phyloP scores from a whole-genome alignment of 2,797 vertebrate species.

The Chaenodraco wilsoni region DNA sequence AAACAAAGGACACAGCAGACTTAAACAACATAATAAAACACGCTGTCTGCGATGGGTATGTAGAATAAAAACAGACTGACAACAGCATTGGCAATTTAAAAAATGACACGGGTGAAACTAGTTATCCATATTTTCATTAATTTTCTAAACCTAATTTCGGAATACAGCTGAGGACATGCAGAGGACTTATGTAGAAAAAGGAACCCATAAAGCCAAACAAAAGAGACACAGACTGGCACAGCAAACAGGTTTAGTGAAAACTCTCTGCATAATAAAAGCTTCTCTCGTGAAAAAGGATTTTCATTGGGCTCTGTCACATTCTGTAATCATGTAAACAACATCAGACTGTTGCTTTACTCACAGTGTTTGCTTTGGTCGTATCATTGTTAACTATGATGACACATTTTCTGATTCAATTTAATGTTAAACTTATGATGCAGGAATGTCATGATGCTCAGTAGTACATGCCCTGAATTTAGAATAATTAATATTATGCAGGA shows the following conservation, averaged over 20 bases:
- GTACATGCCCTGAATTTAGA: conserved; percentile 5
- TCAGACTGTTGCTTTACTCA: not conserved
- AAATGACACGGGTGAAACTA: conserved; percentile 17
- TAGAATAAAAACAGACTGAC: not conserved
- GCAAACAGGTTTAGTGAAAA: not conserved
- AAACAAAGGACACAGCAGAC: not conserved
- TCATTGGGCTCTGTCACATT: not conserved
- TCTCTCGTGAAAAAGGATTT: not conserved
- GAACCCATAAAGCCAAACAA: not conserved
- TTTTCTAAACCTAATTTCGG: not conserved
- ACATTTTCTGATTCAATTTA: not conserved
- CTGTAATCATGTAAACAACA: not conserved
- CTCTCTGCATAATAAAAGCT: conserved; percentile 1
- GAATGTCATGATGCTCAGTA: not conserved
- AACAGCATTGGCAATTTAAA: conserved; percentile 12
- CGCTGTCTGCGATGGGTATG: not conserved
- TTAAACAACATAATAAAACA: not conserved
- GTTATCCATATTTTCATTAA: conserved; percentile 10
- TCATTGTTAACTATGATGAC: not conserved
- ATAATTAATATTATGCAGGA: not conserved
- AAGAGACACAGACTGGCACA: not conserved
- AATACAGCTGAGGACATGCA: conserved; percentile 3
- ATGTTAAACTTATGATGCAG: not conserved
- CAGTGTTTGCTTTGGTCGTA: not conserved
- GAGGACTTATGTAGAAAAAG: not conserved